Base-by-base conservation (phyloP, 2,113 vertebrate species). In the Potamarius usumacintae region DNA sequence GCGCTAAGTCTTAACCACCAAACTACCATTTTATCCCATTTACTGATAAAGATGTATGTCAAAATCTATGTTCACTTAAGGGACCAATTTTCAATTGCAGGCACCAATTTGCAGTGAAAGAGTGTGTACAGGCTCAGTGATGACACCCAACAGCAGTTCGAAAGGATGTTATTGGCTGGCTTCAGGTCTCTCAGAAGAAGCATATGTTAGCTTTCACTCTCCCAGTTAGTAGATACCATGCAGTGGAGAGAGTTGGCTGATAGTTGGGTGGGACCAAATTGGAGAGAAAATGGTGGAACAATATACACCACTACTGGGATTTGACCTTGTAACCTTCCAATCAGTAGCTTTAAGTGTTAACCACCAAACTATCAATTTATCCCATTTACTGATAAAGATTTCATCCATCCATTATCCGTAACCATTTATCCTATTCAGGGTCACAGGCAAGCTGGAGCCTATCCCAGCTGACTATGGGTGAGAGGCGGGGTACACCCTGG, bases 51-150 rank as follows among this genome's bases (percentile, higher is more conserved):
- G n/a, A 34, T 58, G 30, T 6, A 30, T 30, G 12, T 30, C 15
- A 80, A 58, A 34, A 20, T 80, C 52, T 27, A 1, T 78, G 52
- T 55, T 20, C 0, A 55, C 27, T 58, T 18, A 80, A 30, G n/a
- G 2, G 7, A 80, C n/a, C n/a, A 1, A 9, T 58, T 81, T 3
- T 42, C 7, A 58, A 89, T 88, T 85, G 27, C 93, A 99, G 98
- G 92, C 96, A 86, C 96, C 96, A 0, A 93, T 97, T 0, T 99
- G 98, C 90, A 95, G 93, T 0, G 96, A 97, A 85, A 94, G 95
- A 34, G 95, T 99, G 90, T 99, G 98, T 92, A 94, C 94, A 79
- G 98, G 98, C 22, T 98, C 98, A 0, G 85, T 99, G 20, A 96
- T 99, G 97, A 93, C 93, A 0, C 97, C 97, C 0, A 94, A 92